Conservation (phyloP, 1,140 invertebrate genomes). For the Zaprionus ghesquierei region DNA sequence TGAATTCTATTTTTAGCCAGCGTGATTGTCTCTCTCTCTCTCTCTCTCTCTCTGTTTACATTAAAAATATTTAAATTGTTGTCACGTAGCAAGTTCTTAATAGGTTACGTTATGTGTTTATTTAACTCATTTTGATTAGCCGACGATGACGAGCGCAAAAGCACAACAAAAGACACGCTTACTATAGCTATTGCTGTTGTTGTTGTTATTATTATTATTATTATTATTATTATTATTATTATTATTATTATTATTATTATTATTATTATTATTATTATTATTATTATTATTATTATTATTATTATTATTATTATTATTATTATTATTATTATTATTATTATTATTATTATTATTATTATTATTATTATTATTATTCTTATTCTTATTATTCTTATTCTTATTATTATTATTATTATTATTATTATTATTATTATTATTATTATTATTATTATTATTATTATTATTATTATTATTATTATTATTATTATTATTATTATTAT, state of each 20-base stretch:
- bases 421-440: too few species aligned
- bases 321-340: too few species aligned
- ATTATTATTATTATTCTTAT: too few species aligned
- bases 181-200: slow-evolving; percentile 3
- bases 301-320: too few species aligned
- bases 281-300: too few species aligned
- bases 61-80: slow-evolving; percentile 81
- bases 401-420: background rate
- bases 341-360: too few species aligned
- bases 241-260: too few species aligned
- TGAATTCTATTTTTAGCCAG: slow-evolving; percentile 70
- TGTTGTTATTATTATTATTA: slow-evolving; percentile 16
- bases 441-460: too few species aligned
- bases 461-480: too few species aligned
- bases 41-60: slow-evolving; percentile 70
- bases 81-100: slow-evolving; percentile 82
- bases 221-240: background rate
- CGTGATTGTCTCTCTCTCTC: slow-evolving; percentile 20
- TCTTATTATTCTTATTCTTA: slow-evolving; percentile 14
- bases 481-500: too few species aligned
- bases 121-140: slow-evolving; percentile 81
- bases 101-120: slow-evolving; percentile 82
- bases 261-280: too few species aligned
- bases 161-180: slow-evolving; percentile 51
- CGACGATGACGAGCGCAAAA: slow-evolving; percentile 55